Percentiles rank a stretch among this genome's conserved stretches.
Evolutionary conservation across 2,797 vertebrate genomes (phyloP).

Genomic region (Pseudocheirus occidentalis): DNA sequence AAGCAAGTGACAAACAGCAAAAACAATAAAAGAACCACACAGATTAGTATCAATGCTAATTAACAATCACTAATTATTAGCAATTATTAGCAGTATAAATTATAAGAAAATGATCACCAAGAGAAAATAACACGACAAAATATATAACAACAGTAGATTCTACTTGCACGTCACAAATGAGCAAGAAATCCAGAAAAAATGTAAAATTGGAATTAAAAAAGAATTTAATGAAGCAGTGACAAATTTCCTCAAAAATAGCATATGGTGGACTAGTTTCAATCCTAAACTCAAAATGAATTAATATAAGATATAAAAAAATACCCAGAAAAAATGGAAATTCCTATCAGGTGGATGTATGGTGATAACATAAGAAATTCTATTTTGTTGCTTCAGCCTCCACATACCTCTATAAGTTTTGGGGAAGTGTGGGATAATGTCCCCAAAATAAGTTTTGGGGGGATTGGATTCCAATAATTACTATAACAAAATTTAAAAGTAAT

Average conservation of each 20-base stretch:
- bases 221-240: background rate
- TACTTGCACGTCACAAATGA: background rate
- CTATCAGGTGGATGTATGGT: background rate
- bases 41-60: background rate
- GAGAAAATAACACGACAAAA: background rate
- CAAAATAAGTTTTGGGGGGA: background rate
- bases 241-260: background rate
- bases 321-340: background rate
- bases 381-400: background rate
- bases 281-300: background rate
- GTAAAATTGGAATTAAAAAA: background rate
- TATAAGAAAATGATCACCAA: background rate
- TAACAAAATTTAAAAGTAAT: background rate
- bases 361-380: background rate
- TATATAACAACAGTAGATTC: background rate
- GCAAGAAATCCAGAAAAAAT: background rate
- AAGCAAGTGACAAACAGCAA: background rate
- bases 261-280: background rate
- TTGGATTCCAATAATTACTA: background rate
- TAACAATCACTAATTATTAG: background rate
- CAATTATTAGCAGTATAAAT: background rate
- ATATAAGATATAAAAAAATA: background rate
- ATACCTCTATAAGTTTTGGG: background rate
- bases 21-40: background rate
- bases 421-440: background rate